Evolutionary conservation across 2,113 vertebrate species (phyloP).

Genomic region (Pelobates fuscus): DNA sequence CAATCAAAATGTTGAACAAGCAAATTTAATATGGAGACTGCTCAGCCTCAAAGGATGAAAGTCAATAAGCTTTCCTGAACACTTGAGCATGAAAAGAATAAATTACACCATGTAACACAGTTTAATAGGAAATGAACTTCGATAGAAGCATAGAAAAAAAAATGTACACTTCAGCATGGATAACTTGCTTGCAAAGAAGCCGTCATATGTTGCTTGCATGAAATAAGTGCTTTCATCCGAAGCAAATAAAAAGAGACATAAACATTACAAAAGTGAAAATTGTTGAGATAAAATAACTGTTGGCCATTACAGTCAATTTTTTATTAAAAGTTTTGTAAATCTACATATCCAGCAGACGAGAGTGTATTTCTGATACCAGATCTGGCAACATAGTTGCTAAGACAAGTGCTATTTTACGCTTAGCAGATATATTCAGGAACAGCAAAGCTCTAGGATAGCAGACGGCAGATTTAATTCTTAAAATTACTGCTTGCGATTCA

Average conservation of each 20-base stretch:
- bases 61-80: conserved; percentile 46
- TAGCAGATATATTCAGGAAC: no score
- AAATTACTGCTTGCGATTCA: no score
- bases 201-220: background rate
- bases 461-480: no score
- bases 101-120: conserved; percentile 24
- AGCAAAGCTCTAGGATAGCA: no score
- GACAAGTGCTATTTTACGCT: no score
- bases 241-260: conserved; percentile 3
- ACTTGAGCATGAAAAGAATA: conserved; percentile 48
- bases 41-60: conserved; percentile 43
- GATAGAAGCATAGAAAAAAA: conserved; percentile 11
- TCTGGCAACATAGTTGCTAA: no score
- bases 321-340: conserved; percentile 18
- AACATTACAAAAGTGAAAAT: conserved; percentile 9
- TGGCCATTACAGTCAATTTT: conserved; percentile 25
- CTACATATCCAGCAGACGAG: background rate
- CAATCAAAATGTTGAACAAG: conserved; percentile 44
- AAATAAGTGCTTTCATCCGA: background rate
- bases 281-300: background rate
- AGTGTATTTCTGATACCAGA: background rate
- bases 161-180: conserved; percentile 9
- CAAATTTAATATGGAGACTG: conserved; percentile 35
- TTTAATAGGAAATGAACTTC: conserved; percentile 39
- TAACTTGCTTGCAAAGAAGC: conserved; percentile 5